Conservation (phyloP, 2,888 invertebrate species). For the Ctenicera cuprea region DNA sequence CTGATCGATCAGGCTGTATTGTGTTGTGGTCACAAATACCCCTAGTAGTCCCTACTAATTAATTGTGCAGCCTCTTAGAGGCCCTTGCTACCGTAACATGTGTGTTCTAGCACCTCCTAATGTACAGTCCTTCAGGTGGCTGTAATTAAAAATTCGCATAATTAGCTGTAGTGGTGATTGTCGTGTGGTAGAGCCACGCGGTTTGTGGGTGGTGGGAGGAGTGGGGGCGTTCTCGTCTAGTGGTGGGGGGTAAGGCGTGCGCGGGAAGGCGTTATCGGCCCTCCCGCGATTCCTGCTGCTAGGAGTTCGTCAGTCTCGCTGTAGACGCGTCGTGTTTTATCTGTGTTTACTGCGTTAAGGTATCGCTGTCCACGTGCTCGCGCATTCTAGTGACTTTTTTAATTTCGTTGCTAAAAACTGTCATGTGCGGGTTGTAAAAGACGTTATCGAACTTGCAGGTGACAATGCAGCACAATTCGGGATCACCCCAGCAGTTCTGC, state of each 20-base stretch:
- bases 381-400: constrained; percentile 57
- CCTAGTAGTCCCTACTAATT: not conserved
- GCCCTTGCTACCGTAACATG: constrained; percentile 1
- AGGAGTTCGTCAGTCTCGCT: constrained; percentile 63
- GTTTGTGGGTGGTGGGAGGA: constrained; percentile 70
- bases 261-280: constrained; percentile 70
- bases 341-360: constrained; percentile 54
- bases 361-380: constrained; percentile 64
- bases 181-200: constrained; percentile 70
- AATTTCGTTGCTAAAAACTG: constrained; percentile 35
- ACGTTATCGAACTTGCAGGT: constrained; percentile 66
- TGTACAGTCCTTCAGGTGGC: constrained; percentile 37
- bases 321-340: constrained; percentile 61
- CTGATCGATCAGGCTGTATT: too few species aligned
- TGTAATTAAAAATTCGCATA: constrained; percentile 59
- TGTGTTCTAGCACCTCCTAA: constrained; percentile 24
- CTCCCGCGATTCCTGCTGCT: constrained; percentile 65
- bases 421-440: constrained; percentile 63
- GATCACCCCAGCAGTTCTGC: constrained; percentile 89
- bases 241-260: constrained; percentile 71
- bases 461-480: constrained; percentile 74
- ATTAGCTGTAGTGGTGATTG: constrained; percentile 70
- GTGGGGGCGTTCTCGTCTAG: constrained; percentile 68
- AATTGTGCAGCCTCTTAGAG: not conserved
- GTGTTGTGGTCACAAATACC: too few species aligned